phyloP scores from a whole-genome alignment of 2,888 invertebrate species.

The Prosopocoilus inquinatus region DNA sequence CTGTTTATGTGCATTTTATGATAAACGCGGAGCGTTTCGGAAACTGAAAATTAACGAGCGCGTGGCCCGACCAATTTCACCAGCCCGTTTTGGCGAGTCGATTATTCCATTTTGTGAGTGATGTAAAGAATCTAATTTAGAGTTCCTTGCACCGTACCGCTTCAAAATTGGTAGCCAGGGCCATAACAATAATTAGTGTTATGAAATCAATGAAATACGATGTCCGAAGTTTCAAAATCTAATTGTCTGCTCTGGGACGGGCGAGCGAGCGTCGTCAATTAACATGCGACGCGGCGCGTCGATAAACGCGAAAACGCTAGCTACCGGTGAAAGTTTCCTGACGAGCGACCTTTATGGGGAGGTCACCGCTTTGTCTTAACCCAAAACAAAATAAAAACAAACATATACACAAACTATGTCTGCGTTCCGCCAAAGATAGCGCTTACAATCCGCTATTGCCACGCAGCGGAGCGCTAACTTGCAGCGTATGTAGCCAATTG shows the following conservation, averaged over 20 bases:
- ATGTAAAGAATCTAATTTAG: constrained; percentile 6
- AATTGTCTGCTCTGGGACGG: not conserved
- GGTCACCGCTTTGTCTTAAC: constrained; percentile 1
- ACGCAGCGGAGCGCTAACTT: too few relatives aligned
- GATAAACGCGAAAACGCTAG: not conserved
- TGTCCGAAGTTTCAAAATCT: not conserved
- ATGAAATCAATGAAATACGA: constrained; percentile 7
- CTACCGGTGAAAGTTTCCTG: constrained; percentile 1
- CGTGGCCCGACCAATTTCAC: too few relatives aligned
- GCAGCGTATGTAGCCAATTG: too few relatives aligned
- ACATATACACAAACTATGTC: too few relatives aligned
- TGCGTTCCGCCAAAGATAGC: too few relatives aligned
- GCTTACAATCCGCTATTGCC: too few relatives aligned
- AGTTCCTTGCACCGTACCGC: constrained; percentile 11
- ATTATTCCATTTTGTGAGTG: not conserved
- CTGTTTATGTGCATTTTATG: too few relatives aligned
- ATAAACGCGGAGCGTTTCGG: too few relatives aligned
- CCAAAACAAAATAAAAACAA: not conserved
- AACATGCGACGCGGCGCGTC: not conserved
- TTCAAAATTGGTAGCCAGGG: constrained; percentile 13
- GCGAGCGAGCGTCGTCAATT: not conserved
- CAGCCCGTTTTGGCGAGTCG: not conserved
- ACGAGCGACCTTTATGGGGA: not conserved
- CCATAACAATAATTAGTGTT: constrained; percentile 12
- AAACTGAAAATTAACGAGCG: too few relatives aligned